phyloP scores from a whole-genome alignment of 2,888 invertebrate species.

The Tiphia femorata region DNA sequence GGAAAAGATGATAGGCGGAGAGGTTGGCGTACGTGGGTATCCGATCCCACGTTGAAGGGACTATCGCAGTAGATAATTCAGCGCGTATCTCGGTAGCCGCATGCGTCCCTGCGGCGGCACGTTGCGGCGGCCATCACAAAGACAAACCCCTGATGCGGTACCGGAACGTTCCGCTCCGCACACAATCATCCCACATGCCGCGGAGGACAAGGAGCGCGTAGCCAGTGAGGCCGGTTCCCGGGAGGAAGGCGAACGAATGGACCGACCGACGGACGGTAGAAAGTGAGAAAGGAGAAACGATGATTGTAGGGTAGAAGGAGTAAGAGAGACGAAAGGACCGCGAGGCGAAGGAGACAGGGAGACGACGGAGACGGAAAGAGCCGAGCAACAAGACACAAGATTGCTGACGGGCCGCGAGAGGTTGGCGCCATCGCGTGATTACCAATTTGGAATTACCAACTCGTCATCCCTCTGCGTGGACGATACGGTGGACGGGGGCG shows the following conservation, averaged over 20 bases:
- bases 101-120: slow-evolving; percentile 54
- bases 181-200: slow-evolving; percentile 60
- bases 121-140: slow-evolving; percentile 66
- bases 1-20: slow-evolving; percentile 14
- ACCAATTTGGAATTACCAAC: slow-evolving; percentile 68
- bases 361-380: slow-evolving; percentile 34
- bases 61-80: slow-evolving; percentile 66
- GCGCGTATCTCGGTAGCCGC: slow-evolving; percentile 68
- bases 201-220: slow-evolving; percentile 30
- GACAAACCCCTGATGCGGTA: slow-evolving; percentile 63
- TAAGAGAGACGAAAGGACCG: slow-evolving; percentile 5
- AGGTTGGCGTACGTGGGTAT: slow-evolving; percentile 39
- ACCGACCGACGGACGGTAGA: neutral
- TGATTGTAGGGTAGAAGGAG: neutral
- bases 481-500: slow-evolving; percentile 51
- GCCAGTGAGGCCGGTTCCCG: slow-evolving; percentile 25
- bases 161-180: slow-evolving; percentile 59
- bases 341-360: slow-evolving; percentile 21
- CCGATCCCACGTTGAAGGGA: slow-evolving; percentile 54
- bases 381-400: slow-evolving; percentile 65
- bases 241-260: slow-evolving; percentile 17
- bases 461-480: slow-evolving; percentile 37
- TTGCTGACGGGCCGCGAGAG: slow-evolving; percentile 66
- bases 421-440: slow-evolving; percentile 69
- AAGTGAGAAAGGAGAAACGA: slow-evolving; percentile 22